phyloP scores from a whole-genome alignment of 2,888 invertebrate species.

The Oscheius sp. region DNA sequence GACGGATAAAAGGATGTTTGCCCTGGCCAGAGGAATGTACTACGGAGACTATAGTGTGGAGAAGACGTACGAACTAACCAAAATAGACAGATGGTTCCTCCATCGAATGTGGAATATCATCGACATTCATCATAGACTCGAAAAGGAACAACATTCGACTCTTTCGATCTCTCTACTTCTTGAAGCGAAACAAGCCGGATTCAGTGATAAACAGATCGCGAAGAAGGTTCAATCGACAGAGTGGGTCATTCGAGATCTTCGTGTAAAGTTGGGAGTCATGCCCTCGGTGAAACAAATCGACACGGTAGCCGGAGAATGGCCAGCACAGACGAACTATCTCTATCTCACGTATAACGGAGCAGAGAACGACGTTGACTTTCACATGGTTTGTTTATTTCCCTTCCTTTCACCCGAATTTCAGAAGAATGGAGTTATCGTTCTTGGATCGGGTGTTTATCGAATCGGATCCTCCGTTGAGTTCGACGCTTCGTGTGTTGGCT shows the following conservation, averaged over 20 bases:
- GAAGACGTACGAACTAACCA: slow-evolving; percentile 87
- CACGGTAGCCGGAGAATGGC: slow-evolving; percentile 99
- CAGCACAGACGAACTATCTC: slow-evolving; percentile 96
- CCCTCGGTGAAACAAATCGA: slow-evolving; percentile 97
- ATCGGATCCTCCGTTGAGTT: slow-evolving; percentile 98
- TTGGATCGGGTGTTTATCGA: slow-evolving; percentile 88
- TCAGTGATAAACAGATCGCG: slow-evolving; percentile 96
- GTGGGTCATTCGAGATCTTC: slow-evolving; percentile 66
- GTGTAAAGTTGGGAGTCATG: slow-evolving; percentile 75
- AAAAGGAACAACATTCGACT: slow-evolving; percentile 36
- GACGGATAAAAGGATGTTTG: slow-evolving; percentile 95
- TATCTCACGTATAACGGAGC: slow-evolving; percentile 92
- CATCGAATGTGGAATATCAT: slow-evolving; percentile 92
- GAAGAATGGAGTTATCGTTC: slow-evolving; percentile 69
- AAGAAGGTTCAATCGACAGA: slow-evolving; percentile 73
- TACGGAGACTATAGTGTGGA: slow-evolving; percentile 76
- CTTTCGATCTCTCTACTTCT: slow-evolving; percentile 75
- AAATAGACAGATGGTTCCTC: slow-evolving; percentile 88
- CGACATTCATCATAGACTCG: slow-evolving; percentile 71
- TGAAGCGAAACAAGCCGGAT: slow-evolving; percentile 90
- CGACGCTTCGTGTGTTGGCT: slow-evolving; percentile 98
- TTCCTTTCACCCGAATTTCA: slow-evolving; percentile 23
- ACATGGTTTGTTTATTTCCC: slow-evolving; percentile 28
- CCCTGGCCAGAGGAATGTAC: slow-evolving; percentile 87
- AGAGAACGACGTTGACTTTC: slow-evolving; percentile 79